These are phyloP conservation scores for Choristoneura rosaceana DNA, from an alignment of 2,888 invertebrate species.

Conservation along the genomic window DNA sequence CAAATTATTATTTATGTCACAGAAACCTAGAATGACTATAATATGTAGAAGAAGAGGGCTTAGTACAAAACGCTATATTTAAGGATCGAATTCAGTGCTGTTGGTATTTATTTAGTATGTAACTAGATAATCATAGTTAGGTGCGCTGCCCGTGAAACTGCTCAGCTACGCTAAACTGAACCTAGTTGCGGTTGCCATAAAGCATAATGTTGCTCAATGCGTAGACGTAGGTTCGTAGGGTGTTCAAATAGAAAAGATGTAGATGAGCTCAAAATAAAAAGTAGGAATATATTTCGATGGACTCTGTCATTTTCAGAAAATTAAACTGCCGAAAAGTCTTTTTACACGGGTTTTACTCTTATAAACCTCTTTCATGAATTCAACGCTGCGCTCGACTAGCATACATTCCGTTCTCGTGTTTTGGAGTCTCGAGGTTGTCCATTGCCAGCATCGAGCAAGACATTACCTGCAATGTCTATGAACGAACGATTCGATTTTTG, in stretches of 20 bases:
- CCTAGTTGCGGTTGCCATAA: neutral
- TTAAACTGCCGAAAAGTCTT: too few relatives aligned
- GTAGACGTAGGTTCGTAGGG: slow-evolving; percentile 14
- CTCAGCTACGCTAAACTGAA: neutral
- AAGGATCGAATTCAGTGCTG: slow-evolving; percentile 43
- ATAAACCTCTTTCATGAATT: too few relatives aligned
- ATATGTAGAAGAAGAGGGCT: slow-evolving; percentile 50
- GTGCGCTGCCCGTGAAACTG: slow-evolving; percentile 27
- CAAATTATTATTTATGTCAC: slow-evolving; percentile 2
- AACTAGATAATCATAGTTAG: slow-evolving; percentile 46
- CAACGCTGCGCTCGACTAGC: too few relatives aligned
- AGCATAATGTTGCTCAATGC: slow-evolving; percentile 34
- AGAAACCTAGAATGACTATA: slow-evolving; percentile 16
- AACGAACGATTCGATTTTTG: too few relatives aligned
- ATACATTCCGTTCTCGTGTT: too few relatives aligned
- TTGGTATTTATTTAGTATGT: slow-evolving; percentile 47
- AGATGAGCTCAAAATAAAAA: neutral
- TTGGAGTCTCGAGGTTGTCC: too few relatives aligned
- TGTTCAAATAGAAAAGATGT: neutral
- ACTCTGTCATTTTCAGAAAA: too few relatives aligned
- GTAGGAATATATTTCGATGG: too few relatives aligned
- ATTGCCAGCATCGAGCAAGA: too few relatives aligned
- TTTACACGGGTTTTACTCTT: too few relatives aligned
- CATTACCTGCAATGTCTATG: too few relatives aligned
- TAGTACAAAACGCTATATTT: slow-evolving; percentile 60